Base-by-base conservation (phyloP, 2,113 vertebrate species). In the Sus scrofa region DNA sequence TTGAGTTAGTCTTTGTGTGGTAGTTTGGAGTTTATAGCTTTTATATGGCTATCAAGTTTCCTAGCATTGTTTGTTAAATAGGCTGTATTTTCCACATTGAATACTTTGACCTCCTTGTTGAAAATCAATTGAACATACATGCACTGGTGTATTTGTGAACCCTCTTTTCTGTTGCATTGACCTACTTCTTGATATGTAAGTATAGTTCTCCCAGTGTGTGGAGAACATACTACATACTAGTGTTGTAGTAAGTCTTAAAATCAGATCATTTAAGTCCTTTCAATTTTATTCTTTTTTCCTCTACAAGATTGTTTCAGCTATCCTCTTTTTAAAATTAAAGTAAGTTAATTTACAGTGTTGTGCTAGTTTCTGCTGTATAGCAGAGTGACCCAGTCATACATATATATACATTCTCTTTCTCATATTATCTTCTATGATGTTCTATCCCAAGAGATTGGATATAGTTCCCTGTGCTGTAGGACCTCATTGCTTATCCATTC, bases 1-100 rank as follows among this genome's bases (percentile, higher is more conserved):
- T 86, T 79, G 84, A 50, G 54, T 67, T 78, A 58, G 20, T 58
- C 77, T 85, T 95, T 89, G 32, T 94, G 52, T 75, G 50, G 6
- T 81, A 81, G 15, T 19, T 82, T 58, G 18, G 37, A 68, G 19
- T 92, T 88, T 68, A 60, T 44, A 67, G 12, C 82, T 82, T 82
- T 75, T 65, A 68, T 68, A 58, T 32, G 54, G 62, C 52, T 68
- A 60, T n/a, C 68, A 77, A 74, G 44, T 88, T 81, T 81, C 63
- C n/a, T 77, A 77, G 52, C 26, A 70, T 54, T 2, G 62, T 84
- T 89, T 86, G 20, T 86, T 68, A 30, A 83, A 37, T 79, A 84
- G 68, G 30, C 75, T 87, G 18, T 52, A 86, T 15, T 52, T 74
- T 60, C 15, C 52, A 75, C 52, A 62, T 77, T 75, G 84, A 88